Evolutionary conservation across 2,888 invertebrate species (phyloP).

Genomic region (Thumatha senex): DNA sequence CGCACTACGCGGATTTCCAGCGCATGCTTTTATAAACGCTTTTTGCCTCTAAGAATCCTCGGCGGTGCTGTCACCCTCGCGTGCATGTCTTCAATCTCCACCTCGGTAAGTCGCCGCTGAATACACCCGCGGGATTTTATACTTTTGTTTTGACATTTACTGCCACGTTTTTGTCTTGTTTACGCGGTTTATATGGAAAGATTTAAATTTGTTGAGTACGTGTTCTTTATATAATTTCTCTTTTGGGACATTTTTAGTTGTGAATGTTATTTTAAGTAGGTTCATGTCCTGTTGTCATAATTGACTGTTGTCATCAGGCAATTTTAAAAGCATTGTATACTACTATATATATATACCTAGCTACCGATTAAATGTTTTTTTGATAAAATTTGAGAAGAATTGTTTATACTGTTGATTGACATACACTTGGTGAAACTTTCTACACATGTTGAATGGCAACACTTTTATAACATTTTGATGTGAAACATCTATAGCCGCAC

Average conservation of each 20-base stretch:
- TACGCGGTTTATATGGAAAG: constrained; percentile 30
- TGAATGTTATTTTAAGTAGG: not conserved
- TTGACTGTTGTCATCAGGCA: too few relatives aligned
- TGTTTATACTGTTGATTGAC: too few relatives aligned
- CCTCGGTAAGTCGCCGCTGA: constrained; percentile 51
- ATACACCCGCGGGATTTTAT: constrained; percentile 65
- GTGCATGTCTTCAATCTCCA: constrained; percentile 61
- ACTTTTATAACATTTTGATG: too few relatives aligned
- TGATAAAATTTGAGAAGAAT: too few relatives aligned
- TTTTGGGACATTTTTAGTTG: constrained; percentile 6
- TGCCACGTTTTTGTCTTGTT: constrained; percentile 42
- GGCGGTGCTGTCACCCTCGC: constrained; percentile 63
- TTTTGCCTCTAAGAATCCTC: constrained; percentile 52
- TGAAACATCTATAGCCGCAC: too few relatives aligned
- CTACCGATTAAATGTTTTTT: too few relatives aligned
- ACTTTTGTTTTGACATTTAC: constrained; percentile 59
- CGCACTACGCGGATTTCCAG: constrained; percentile 52
- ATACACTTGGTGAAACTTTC: too few relatives aligned
- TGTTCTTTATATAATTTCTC: constrained; percentile 33
- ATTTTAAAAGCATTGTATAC: too few relatives aligned
- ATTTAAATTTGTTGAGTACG: constrained; percentile 39
- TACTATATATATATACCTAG: too few relatives aligned
- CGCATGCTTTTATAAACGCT: constrained; percentile 71
- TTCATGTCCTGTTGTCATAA: too few relatives aligned
- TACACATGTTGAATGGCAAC: too few relatives aligned